Percentiles rank a stretch among this genome's conserved stretches.
These are phyloP conservation scores for Ceratina japonica DNA, from an alignment of 1,140 invertebrate species.

Conservation along the genomic window DNA sequence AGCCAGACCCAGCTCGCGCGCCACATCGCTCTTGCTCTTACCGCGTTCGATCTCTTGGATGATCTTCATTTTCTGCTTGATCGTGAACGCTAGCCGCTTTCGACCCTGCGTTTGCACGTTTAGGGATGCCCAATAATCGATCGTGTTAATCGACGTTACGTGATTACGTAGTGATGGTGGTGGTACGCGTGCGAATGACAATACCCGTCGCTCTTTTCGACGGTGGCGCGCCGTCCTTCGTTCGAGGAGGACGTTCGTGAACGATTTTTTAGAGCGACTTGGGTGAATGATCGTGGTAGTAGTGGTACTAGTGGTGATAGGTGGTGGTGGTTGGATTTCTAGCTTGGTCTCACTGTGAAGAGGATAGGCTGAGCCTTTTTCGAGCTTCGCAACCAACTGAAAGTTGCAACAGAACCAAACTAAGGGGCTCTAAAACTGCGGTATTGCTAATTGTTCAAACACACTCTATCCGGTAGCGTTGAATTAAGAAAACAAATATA, in stretches of 20 bases:
- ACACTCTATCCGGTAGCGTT: background rate
- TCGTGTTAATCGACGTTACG: conserved; percentile 59
- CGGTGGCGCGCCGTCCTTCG: conserved; percentile 10
- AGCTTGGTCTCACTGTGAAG: conserved; percentile 41
- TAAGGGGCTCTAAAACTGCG: conserved; percentile 18
- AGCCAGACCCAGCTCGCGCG: conserved; percentile 80
- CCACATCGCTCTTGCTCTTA: conserved; percentile 82
- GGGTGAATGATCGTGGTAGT: conserved; percentile 33
- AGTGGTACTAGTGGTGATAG: conserved; percentile 30
- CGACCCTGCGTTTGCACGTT: conserved; percentile 79
- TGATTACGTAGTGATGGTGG: conserved; percentile 24
- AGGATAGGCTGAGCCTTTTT: conserved; percentile 44
- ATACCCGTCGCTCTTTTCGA: conserved; percentile 29
- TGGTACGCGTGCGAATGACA: conserved; percentile 38
- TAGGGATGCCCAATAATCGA: conserved; percentile 68
- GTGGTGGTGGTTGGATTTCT: conserved; percentile 36
- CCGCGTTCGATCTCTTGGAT: conserved; percentile 82
- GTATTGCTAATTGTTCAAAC: too few species aligned
- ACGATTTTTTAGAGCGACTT: conserved; percentile 37
- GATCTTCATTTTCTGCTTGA: conserved; percentile 83
- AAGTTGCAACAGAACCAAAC: conserved; percentile 36
- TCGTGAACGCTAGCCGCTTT: conserved; percentile 82
- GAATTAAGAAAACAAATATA: background rate
- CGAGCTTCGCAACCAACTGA: conserved; percentile 40
- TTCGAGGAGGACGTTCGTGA: conserved; percentile 26